phyloP scores from a whole-genome alignment of 1,140 invertebrate genomes.

The Anoplolepis gracilipes region DNA sequence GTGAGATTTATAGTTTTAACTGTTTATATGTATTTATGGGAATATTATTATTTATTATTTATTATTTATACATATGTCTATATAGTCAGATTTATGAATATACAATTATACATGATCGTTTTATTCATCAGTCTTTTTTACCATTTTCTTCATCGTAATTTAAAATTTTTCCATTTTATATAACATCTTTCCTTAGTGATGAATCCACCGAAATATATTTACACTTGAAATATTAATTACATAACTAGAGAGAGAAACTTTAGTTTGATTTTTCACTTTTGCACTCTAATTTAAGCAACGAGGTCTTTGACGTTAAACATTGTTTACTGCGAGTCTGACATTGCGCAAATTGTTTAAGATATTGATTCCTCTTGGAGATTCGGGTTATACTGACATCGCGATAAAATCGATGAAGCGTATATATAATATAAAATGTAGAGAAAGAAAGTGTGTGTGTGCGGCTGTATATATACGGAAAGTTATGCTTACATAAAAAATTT shows the following conservation, averaged over 20 bases:
- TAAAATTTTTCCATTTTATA: not conserved
- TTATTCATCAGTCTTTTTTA: not conserved
- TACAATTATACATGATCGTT: not conserved
- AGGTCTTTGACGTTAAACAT: constrained; percentile 7
- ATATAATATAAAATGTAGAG: not conserved
- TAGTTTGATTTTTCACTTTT: constrained; percentile 4
- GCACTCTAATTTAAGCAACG: not conserved
- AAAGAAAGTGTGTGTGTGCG: no score
- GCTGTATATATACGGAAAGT: not conserved
- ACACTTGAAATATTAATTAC: not conserved
- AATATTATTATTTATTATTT: not conserved
- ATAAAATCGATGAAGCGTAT: constrained; percentile 2
- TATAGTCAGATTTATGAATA: not conserved
- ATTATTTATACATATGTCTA: not conserved
- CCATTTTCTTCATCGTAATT: not conserved
- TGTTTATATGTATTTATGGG: not conserved
- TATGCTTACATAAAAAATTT: not conserved
- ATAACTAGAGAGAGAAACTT: not conserved
- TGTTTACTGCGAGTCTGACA: constrained; percentile 21
- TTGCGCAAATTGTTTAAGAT: constrained; percentile 27
- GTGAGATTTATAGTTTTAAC: not conserved
- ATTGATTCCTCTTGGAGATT: constrained; percentile 1
- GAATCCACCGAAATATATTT: not conserved
- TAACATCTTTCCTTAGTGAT: no score
- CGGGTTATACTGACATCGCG: not conserved